Percentiles rank a stretch among this genome's conserved stretches.
Evolutionary conservation across 2,888 invertebrate genomes (phyloP).

Genomic region (Galeopsomyia nigrocyanea): DNA sequence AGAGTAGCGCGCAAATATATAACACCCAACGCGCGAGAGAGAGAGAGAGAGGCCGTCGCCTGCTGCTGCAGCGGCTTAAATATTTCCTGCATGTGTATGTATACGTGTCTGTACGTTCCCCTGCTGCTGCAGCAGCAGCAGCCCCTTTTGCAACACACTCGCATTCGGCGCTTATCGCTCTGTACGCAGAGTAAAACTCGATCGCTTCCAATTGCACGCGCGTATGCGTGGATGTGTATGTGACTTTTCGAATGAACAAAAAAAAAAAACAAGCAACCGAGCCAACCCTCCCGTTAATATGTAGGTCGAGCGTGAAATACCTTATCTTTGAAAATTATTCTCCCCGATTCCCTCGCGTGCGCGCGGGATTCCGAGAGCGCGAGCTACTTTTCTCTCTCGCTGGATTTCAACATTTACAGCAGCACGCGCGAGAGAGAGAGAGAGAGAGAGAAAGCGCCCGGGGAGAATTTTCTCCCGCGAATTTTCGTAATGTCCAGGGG

Average conservation of each 20-base stretch:
- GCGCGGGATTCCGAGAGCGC: not conserved
- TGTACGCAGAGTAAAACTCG: no score
- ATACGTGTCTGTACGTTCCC: no score
- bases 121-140: no score
- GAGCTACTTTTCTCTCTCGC: not conserved
- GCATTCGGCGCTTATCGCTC: no score
- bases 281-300: slow-evolving; percentile 14
- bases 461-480: slow-evolving; percentile 38
- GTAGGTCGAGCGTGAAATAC: slow-evolving; percentile 47
- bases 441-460: not conserved
- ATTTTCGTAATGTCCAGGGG: slow-evolving; percentile 45
- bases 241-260: not conserved
- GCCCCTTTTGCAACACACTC: no score
- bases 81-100: no score
- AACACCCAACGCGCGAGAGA: slow-evolving; percentile 10
- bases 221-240: not conserved
- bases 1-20: not conserved
- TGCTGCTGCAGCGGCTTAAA: no score
- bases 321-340: slow-evolving; percentile 42
- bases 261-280: slow-evolving; percentile 19
- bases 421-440: no score
- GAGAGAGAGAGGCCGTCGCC: slow-evolving; percentile 21
- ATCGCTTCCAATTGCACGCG: not conserved
- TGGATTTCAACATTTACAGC: not conserved
- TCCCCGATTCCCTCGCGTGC: not conserved